Conservation (phyloP, 1,140 invertebrate species). For the Octopus bimaculoides region DNA sequence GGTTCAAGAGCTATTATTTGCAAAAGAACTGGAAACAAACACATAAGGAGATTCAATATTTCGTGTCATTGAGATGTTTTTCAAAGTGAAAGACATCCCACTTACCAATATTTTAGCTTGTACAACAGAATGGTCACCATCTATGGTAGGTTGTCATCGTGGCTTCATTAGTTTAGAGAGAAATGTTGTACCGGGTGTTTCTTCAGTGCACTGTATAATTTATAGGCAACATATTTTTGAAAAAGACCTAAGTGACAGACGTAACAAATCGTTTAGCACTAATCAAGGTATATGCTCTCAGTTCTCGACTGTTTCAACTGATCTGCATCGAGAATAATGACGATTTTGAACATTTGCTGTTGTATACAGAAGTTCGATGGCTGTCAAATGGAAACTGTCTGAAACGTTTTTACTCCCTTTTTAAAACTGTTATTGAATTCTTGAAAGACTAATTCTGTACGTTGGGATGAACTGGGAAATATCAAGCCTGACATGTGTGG, state of each 20-base stretch:
- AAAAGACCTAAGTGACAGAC: conserved; percentile 4
- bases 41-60: neutral
- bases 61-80: neutral
- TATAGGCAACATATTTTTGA: neutral
- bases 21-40: neutral
- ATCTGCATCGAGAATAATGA: conserved; percentile 4
- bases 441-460: neutral
- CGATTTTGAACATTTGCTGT: neutral
- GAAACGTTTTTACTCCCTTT: conserved; percentile 1
- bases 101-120: neutral
- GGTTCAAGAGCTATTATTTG: conserved; percentile 1
- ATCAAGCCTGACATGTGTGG: neutral
- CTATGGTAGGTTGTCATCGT: neutral
- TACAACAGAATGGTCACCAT: neutral
- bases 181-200: neutral
- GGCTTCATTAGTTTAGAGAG: neutral
- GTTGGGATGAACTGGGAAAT: neutral
- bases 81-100: neutral
- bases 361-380: conserved; percentile 1
- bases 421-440: neutral
- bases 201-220: conserved; percentile 4
- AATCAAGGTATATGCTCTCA: conserved; percentile 7
- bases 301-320: conserved; percentile 3
- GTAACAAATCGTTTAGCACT: neutral
- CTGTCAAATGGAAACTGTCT: conserved; percentile 4